Evolutionary conservation across 1,140 invertebrate species (phyloP).

Genomic region (Agraylea sexmaculata): DNA sequence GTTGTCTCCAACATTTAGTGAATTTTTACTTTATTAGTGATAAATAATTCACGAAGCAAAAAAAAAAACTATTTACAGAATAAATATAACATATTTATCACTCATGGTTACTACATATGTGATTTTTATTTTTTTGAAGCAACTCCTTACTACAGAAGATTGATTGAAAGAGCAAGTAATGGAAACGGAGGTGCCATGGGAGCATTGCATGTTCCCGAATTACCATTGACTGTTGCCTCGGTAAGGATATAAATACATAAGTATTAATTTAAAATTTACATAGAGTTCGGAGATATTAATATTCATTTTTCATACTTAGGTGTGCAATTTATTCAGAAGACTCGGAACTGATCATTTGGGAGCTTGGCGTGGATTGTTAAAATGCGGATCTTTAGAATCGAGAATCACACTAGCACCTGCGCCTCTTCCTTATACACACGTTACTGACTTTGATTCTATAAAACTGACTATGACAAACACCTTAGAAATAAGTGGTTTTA

Average conservation of each 20-base stretch:
- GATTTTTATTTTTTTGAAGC: conserved; percentile 15
- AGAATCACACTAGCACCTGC: conserved; percentile 29
- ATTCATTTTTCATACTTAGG: conserved; percentile 20
- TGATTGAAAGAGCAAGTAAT: conserved; percentile 14
- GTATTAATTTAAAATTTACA: conserved; percentile 1
- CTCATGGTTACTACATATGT: too few species aligned
- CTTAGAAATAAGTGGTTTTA: conserved; percentile 34
- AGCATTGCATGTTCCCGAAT: conserved; percentile 13
- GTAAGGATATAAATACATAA: conserved; percentile 12
- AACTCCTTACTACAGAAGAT: conserved; percentile 11
- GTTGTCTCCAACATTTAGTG: too few species aligned
- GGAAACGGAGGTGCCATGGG: conserved; percentile 10
- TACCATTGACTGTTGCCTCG: conserved; percentile 6
- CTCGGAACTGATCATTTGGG: conserved; percentile 37
- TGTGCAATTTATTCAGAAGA: conserved; percentile 28
- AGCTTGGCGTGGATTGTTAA: conserved; percentile 33
- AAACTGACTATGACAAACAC: conserved; percentile 25
- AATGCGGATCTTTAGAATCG: conserved; percentile 35
- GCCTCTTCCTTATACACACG: conserved; percentile 26
- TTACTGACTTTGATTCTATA: conserved; percentile 18
- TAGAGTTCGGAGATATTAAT: neutral
- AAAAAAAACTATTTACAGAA: too few species aligned
- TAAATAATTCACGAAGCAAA: too few species aligned
- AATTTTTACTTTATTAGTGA: too few species aligned
- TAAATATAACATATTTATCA: too few species aligned